A percentile compares a stretch with the other conserved stretches of the same genome.
Evolutionary conservation across 1,140 invertebrate species (phyloP).

Genomic region (Riptortus pedestris): DNA sequence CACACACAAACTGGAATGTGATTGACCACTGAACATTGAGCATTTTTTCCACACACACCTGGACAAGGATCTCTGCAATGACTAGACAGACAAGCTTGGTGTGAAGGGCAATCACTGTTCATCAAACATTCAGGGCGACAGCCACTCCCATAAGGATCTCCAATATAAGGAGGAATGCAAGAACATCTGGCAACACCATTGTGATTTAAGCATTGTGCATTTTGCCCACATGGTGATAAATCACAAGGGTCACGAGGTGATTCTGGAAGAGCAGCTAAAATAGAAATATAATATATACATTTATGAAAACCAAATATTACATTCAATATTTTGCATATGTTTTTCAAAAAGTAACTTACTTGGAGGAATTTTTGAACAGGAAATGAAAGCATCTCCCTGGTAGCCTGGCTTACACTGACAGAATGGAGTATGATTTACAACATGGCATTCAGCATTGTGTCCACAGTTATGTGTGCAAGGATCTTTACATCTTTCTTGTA

Average conservation of each 20-base stretch:
- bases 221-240: conserved; percentile 70
- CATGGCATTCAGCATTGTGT: conserved; percentile 63
- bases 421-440: conserved; percentile 68
- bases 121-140: conserved; percentile 67
- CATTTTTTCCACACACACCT: conserved; percentile 69
- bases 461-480: conserved; percentile 67
- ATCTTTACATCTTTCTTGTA: conserved; percentile 66
- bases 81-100: conserved; percentile 70
- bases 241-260: conserved; percentile 53
- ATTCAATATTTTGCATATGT: conserved; percentile 1
- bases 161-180: conserved; percentile 76
- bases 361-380: conserved; percentile 49
- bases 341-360: conserved; percentile 32
- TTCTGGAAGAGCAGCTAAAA: conserved; percentile 33
- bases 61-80: conserved; percentile 75
- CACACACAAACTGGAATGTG: conserved; percentile 74
- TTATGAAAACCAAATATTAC: neutral
- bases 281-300: conserved; percentile 14
- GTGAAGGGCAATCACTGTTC: conserved; percentile 65
- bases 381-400: conserved; percentile 70
- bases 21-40: conserved; percentile 65
- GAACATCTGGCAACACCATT: conserved; percentile 58
- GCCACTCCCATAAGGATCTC: conserved; percentile 40
- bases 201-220: conserved; percentile 59
- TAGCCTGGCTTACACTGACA: conserved; percentile 65